Base-by-base conservation (phyloP, 2,797 vertebrate species). In the Parambassis ranga region DNA sequence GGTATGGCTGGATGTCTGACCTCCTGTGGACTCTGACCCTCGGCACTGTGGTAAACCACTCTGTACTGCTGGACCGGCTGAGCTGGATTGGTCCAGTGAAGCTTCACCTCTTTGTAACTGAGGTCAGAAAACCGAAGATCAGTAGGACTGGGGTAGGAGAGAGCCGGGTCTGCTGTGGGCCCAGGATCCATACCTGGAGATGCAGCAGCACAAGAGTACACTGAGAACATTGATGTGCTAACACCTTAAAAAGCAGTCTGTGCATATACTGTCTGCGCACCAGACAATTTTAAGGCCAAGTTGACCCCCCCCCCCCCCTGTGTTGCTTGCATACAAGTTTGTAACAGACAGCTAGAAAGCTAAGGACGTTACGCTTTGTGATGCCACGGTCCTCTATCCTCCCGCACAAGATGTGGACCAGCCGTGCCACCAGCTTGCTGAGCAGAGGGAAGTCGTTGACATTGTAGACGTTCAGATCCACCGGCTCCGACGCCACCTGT, bases 371-470 rank as follows among this genome's bases (percentile, higher is more conserved):
- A 94, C 93, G 79, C 72, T 88, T 93, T 6, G 85, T 82, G 61
- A 81, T 90, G 77, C 84, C 85, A 15, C 90, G 92, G 52, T 94
- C 93, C 71, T 93, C 90, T 58, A 98, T 92, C 66, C 92, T 92
- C 55, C 92, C 79, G 66, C 97, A 99, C 52, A 98, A 76, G 48
- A 96, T 94, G 61, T 85, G 91, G 4, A 94, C 94, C 59, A 98
- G 93, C 2, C 90, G 90, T 10, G 90, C 67, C 6, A 96, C 92
- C 81, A 99, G 89, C 7, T 93, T 92, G 83, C 90, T 77, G 65
- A 99, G 94, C 87, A 96, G 90, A 0, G 94, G 95, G 76, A 98
- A 98, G 84, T 96, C 96, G 32, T 94, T 91, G 33, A 98, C 95
- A 0, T 93, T 96, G 90, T 96, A 96, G 2, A 97, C 93, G 0